A percentile compares a stretch with the other conserved stretches of the same genome.
Conservation (phyloP, 1,140 invertebrate species). For the Oryzaephilus surinamensis region DNA sequence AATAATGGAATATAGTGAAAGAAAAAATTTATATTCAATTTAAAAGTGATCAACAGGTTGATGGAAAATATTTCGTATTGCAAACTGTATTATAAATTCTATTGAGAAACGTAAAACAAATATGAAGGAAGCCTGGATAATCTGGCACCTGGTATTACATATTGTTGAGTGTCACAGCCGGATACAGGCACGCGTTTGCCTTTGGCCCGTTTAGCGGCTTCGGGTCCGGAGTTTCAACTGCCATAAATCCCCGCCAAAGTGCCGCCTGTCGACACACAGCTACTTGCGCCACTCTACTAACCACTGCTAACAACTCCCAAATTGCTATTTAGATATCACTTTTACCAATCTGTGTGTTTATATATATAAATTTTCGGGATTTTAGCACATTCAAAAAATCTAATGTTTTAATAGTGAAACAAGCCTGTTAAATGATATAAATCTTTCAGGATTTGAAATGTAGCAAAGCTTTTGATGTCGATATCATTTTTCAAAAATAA, state of each 20-base stretch:
- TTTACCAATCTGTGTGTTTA: too few species aligned
- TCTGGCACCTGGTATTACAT: constrained; percentile 17
- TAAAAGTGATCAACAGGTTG: too few species aligned
- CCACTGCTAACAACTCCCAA: constrained; percentile 35
- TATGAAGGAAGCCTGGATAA: constrained; percentile 23
- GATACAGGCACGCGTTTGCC: constrained; percentile 26
- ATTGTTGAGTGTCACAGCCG: constrained; percentile 21
- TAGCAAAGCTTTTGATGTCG: too few species aligned
- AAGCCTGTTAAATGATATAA: too few species aligned
- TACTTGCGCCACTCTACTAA: constrained; percentile 31
- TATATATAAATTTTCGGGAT: constrained; percentile 11
- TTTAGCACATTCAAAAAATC: too few species aligned
- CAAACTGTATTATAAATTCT: too few species aligned
- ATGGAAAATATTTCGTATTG: too few species aligned
- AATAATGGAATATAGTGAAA: too few species aligned
- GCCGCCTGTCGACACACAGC: constrained; percentile 25
- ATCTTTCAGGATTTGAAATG: too few species aligned
- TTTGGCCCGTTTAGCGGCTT: constrained; percentile 13
- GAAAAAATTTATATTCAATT: too few species aligned
- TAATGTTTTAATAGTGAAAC: too few species aligned
- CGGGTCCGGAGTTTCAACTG: constrained; percentile 22
- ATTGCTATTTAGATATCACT: constrained; percentile 32
- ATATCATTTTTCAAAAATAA: too few species aligned
- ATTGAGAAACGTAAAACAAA: constrained; percentile 24
- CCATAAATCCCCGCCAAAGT: constrained; percentile 27